phyloP scores from a whole-genome alignment of 2,888 invertebrate genomes.

The Drosophila nigricruria region DNA sequence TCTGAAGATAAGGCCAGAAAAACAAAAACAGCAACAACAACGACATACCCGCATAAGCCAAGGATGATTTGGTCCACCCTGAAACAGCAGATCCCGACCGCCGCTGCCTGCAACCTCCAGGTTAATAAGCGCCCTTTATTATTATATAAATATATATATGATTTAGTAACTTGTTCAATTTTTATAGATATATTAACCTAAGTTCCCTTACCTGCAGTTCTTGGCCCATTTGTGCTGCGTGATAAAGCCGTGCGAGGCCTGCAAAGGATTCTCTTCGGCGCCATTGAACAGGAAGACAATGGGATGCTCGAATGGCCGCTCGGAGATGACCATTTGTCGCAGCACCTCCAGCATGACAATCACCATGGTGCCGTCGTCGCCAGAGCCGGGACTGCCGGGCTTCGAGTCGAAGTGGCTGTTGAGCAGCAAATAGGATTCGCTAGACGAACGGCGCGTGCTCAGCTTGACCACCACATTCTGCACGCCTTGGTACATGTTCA shows the following conservation, averaged over 20 bases:
- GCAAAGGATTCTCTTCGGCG: conserved; percentile 88
- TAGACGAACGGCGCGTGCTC: conserved; percentile 65
- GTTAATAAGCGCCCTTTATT: conserved; percentile 91
- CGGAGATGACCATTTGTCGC: conserved; percentile 83
- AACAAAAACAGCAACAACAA: neutral
- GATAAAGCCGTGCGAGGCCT: conserved; percentile 90
- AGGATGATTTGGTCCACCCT: conserved; percentile 91
- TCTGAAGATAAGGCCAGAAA: conserved; percentile 12
- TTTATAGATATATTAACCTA: neutral
- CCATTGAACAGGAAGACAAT: conserved; percentile 89
- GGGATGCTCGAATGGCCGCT: conserved; percentile 86
- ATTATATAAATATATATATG: neutral
- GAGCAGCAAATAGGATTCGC: conserved; percentile 86
- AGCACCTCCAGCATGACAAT: conserved; percentile 88
- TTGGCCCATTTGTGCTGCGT: conserved; percentile 85
- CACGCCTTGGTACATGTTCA: conserved; percentile 82
- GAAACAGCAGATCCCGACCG: conserved; percentile 95
- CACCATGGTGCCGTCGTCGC: conserved; percentile 88
- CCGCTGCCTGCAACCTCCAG: conserved; percentile 97
- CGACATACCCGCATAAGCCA: conserved; percentile 87
- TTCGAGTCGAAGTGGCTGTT: conserved; percentile 98
- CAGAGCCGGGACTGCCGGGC: conserved; percentile 92
- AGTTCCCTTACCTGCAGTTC: conserved; percentile 56
- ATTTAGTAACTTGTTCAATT: neutral
- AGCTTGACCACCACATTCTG: conserved; percentile 84